Evolutionary conservation across 2,797 vertebrate species (phyloP).

Genomic region (Lophius americanus): DNA sequence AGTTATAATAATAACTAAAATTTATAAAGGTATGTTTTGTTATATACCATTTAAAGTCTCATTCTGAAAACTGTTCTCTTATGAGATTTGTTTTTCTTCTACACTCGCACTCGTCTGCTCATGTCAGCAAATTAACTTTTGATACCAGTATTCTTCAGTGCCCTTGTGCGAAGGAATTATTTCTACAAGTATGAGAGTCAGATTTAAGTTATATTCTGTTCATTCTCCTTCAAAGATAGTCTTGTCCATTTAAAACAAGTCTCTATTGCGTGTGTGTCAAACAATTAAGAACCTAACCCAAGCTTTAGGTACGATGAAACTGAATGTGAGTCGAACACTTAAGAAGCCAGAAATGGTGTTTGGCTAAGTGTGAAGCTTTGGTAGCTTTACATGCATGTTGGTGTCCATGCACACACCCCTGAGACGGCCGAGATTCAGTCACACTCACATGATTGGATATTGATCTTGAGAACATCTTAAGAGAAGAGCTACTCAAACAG

Average conservation of each 20-base stretch:
- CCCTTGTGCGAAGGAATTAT: constrained; percentile 21
- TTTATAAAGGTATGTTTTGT: constrained; percentile 3
- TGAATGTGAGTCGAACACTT: constrained; percentile 1
- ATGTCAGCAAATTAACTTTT: constrained; percentile 19
- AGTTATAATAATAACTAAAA: constrained; percentile 5
- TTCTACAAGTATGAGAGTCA: constrained; percentile 27
- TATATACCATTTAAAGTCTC: constrained; percentile 2
- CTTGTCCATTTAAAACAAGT: constrained; percentile 18
- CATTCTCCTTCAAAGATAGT: constrained; percentile 2
- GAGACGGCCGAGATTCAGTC: constrained; percentile 16
- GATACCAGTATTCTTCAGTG: constrained; percentile 9
- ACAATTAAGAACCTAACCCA: neutral
- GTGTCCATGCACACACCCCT: neutral
- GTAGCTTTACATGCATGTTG: neutral
- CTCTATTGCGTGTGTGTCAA: constrained; percentile 12
- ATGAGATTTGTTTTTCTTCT: constrained; percentile 8
- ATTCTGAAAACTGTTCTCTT: constrained; percentile 7
- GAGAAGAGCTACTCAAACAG: neutral
- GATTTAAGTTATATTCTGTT: constrained; percentile 19
- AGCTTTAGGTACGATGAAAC: constrained; percentile 13
- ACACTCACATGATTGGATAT: constrained; percentile 31
- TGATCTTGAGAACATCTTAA: constrained; percentile 8
- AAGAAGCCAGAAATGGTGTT: neutral
- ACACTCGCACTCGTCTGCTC: constrained; percentile 13
- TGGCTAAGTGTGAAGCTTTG: neutral